Conservation (phyloP, 1,140 invertebrate species). For the Plutomurus gul region DNA sequence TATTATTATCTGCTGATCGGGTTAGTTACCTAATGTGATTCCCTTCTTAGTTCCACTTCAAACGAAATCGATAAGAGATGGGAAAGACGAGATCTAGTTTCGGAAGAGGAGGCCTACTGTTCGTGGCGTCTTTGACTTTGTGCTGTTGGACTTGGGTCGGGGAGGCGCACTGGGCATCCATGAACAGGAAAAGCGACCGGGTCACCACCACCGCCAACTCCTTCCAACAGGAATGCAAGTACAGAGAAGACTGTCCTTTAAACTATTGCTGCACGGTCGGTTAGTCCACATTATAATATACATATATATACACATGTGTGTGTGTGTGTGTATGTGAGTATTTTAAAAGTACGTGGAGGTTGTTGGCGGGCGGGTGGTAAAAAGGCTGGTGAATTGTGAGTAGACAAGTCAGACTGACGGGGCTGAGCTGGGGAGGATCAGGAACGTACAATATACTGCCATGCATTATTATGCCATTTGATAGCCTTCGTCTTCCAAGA, state of each 20-base stretch:
- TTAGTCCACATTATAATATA: conserved; percentile 11
- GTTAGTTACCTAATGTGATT: too few species aligned
- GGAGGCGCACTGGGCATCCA: neutral
- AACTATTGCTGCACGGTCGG: conserved; percentile 42
- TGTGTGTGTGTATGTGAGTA: neutral
- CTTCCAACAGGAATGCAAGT: neutral
- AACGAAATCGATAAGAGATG: conserved; percentile 1
- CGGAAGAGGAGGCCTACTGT: neutral
- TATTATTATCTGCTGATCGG: too few species aligned
- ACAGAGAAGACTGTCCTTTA: conserved; percentile 33
- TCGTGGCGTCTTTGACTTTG: neutral
- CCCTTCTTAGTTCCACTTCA: too few species aligned
- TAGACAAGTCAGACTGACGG: neutral
- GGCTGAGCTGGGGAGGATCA: neutral
- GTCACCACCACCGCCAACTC: neutral
- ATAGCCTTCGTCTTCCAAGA: neutral
- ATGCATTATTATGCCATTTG: conserved; percentile 25
- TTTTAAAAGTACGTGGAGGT: too few species aligned
- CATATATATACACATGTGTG: neutral
- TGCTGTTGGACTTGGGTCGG: neutral
- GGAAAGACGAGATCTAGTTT: neutral
- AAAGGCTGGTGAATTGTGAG: too few species aligned
- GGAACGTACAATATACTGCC: neutral
- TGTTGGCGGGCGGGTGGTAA: too few species aligned
- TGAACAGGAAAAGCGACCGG: neutral